Conservation (phyloP, 2,797 vertebrate genomes). For the Sebastes diaconus region DNA sequence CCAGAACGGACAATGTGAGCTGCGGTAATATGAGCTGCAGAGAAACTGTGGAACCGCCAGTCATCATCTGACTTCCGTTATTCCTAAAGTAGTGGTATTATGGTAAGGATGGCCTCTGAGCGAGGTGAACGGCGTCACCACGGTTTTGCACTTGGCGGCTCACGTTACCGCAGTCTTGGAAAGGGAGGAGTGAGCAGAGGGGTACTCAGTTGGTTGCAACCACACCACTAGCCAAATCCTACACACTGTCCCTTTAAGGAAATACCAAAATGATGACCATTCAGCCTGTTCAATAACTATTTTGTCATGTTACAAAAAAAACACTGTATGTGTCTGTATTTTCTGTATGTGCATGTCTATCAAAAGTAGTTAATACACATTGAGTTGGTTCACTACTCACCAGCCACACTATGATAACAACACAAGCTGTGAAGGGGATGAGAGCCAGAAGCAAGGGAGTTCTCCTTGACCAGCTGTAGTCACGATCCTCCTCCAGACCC, state of each 20-base stretch:
- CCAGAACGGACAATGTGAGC: too few species aligned
- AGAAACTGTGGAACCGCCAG: too few species aligned
- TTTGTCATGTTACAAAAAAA: not conserved
- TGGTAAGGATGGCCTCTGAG: too few species aligned
- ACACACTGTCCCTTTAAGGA: not conserved
- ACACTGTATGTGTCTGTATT: not conserved
- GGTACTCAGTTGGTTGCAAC: too few species aligned
- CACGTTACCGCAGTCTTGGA: too few species aligned
- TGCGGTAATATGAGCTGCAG: too few species aligned
- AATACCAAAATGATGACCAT: not conserved
- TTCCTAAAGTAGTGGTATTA: too few species aligned
- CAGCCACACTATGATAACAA: conserved; percentile 68
- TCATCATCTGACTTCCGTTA: too few species aligned
- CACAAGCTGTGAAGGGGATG: conserved; percentile 66
- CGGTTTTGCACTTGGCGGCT: too few species aligned
- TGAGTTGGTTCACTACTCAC: conserved; percentile 45
- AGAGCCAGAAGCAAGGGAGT: conserved; percentile 65
- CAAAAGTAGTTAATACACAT: not conserved
- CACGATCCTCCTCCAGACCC: conserved; percentile 51
- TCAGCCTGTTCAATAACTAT: not conserved
- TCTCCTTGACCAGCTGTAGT: conserved; percentile 55
- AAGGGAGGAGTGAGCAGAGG: too few species aligned
- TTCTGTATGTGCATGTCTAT: not conserved
- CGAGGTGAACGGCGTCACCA: too few species aligned
- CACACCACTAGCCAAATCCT: too few species aligned